A percentile compares a stretch with the other conserved stretches of the same genome.
Conservation (phyloP, 2,888 invertebrate genomes). For the Antitype chi region DNA sequence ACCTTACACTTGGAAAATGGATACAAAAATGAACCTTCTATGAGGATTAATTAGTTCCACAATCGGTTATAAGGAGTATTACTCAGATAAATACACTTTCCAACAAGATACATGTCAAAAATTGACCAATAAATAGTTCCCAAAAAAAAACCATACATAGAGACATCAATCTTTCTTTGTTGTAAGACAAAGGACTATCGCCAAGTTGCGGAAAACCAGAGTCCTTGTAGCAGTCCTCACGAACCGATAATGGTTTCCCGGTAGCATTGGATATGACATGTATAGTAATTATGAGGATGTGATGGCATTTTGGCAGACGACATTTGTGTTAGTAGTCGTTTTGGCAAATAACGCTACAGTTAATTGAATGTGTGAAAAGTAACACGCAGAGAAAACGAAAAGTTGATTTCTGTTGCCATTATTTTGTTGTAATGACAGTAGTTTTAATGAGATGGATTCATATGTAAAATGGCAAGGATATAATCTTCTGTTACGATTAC, state of each 20-base stretch:
- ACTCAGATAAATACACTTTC: neutral
- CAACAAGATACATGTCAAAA: neutral
- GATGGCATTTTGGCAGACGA: constrained; percentile 36
- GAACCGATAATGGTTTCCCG: constrained; percentile 74
- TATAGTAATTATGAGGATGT: constrained; percentile 66
- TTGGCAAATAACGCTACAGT: neutral
- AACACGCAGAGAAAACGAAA: neutral
- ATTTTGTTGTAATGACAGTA: neutral
- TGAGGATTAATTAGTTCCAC: neutral
- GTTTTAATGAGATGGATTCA: neutral
- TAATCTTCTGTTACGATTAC: neutral
- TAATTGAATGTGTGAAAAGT: constrained; percentile 3
- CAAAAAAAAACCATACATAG: constrained; percentile 18
- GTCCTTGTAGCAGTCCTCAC: constrained; percentile 73
- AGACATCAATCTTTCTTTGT: constrained; percentile 72
- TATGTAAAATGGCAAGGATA: neutral
- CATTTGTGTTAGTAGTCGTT: constrained; percentile 1
- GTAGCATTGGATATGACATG: constrained; percentile 70
- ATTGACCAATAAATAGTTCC: neutral
- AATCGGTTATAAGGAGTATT: neutral
- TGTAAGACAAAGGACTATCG: constrained; percentile 70
- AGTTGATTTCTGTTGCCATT: neutral
- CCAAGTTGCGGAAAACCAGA: constrained; percentile 73
- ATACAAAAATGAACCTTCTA: neutral
- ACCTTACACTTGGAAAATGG: neutral